These are phyloP conservation scores for Platynereis dumerilii DNA, from an alignment of 2,888 invertebrate species.

Conservation along the genomic window DNA sequence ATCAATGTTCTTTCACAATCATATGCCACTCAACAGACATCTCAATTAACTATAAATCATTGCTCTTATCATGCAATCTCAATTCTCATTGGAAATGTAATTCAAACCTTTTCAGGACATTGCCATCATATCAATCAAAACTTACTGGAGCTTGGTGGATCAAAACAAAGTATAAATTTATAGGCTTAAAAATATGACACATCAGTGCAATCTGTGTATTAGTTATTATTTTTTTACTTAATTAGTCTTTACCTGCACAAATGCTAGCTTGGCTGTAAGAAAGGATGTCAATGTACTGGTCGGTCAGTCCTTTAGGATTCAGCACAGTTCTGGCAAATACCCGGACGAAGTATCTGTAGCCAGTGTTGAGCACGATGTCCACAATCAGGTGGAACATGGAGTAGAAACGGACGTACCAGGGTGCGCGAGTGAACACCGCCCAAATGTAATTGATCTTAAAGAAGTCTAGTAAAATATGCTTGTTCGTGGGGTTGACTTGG, in stretches of 20 bases:
- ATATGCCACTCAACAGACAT: too few relatives aligned
- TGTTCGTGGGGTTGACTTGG: not conserved
- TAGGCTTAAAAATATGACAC: too few relatives aligned
- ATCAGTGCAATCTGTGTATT: too few relatives aligned
- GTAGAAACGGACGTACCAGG: conserved; percentile 45
- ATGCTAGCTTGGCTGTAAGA: conserved; percentile 43
- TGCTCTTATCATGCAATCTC: too few relatives aligned
- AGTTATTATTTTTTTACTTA: too few relatives aligned
- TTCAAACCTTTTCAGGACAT: too few relatives aligned
- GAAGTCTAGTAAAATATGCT: conserved; percentile 47
- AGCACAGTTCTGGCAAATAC: conserved; percentile 41
- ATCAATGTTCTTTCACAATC: too few relatives aligned
- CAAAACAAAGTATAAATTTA: too few relatives aligned
- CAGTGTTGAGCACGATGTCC: conserved; percentile 43
- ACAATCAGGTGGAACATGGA: conserved; percentile 43
- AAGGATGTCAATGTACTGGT: conserved; percentile 49
- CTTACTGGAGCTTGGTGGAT: too few relatives aligned
- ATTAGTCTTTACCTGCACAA: conserved; percentile 48
- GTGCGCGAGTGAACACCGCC: conserved; percentile 43
- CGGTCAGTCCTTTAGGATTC: conserved; percentile 41
- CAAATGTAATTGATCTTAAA: conserved; percentile 43
- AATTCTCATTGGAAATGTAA: too few relatives aligned
- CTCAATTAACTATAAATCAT: too few relatives aligned
- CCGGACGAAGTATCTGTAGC: conserved; percentile 40
- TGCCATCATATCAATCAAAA: too few relatives aligned